These are phyloP conservation scores for Isichthys henryi DNA, from an alignment of 2,113 vertebrate genomes.

Conservation along the genomic window DNA sequence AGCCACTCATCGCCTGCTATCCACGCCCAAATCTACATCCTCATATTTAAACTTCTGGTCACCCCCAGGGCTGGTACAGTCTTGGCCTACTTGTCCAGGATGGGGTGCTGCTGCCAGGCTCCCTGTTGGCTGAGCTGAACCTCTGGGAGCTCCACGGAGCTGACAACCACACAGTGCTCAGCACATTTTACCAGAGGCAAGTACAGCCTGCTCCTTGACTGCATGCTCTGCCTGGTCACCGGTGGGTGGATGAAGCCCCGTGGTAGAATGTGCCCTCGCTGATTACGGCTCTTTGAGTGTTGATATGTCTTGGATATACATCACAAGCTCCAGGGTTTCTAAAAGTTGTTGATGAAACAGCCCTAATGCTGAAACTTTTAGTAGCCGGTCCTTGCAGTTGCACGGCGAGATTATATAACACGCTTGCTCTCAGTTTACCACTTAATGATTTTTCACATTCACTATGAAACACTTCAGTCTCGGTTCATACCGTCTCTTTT, in stretches of 20 bases:
- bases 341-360: not conserved
- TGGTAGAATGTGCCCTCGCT: not conserved
- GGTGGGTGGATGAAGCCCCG: not conserved
- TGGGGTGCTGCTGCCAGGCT: constrained; percentile 48
- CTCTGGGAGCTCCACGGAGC: constrained; percentile 46
- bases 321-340: not conserved
- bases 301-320: not conserved
- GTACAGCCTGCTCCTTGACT: not conserved
- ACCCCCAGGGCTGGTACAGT: constrained; percentile 62
- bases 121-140: constrained; percentile 49
- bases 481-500: not conserved
- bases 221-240: not conserved
- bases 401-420: not conserved
- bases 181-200: constrained; percentile 46
- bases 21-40: not conserved
- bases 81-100: constrained; percentile 61
- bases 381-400: not conserved
- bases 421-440: not conserved
- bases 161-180: constrained; percentile 45
- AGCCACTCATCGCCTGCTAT: not conserved
- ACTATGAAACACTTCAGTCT: not conserved
- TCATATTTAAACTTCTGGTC: not conserved
- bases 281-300: not conserved
- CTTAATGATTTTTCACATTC: not conserved
- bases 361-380: not conserved